Conservation (phyloP, 2,888 invertebrate species). For the Ormyrus nitidulus region DNA sequence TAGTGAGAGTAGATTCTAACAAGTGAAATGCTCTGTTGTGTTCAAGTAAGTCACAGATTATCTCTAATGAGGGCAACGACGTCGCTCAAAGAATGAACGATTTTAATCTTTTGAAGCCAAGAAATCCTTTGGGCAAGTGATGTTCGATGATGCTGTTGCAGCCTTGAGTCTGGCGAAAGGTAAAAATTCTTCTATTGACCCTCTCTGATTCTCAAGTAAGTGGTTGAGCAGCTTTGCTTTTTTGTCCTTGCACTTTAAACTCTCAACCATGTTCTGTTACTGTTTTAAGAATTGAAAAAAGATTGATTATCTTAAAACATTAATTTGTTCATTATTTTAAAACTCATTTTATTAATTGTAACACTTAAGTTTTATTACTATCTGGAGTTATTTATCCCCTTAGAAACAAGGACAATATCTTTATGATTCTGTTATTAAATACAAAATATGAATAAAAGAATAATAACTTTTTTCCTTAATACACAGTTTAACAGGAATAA, state of each 20-base stretch:
- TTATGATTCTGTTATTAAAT: not conserved
- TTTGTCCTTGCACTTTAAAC: not conserved
- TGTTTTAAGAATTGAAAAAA: not conserved
- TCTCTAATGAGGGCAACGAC: not conserved
- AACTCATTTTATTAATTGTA: not conserved
- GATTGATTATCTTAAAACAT: not conserved
- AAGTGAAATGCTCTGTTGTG: not conserved
- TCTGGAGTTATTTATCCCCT: constrained; percentile 12
- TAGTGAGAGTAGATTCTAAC: not conserved
- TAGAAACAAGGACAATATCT: not conserved
- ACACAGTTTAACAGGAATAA: not conserved
- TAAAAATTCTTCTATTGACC: constrained; percentile 43
- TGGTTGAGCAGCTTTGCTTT: constrained; percentile 7
- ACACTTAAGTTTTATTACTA: not conserved
- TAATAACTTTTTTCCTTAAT: not conserved
- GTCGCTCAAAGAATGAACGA: constrained; percentile 13
- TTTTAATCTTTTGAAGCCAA: not conserved
- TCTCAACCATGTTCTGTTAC: not conserved
- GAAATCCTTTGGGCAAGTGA: not conserved
- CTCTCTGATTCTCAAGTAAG: constrained; percentile 9
- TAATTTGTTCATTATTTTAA: not conserved
- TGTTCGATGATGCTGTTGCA: constrained; percentile 34
- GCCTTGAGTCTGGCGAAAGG: constrained; percentile 48
- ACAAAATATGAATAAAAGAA: not conserved
- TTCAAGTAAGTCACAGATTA: constrained; percentile 1